Conservation (phyloP, 2,888 invertebrate genomes). For the Rhamphomyia laevipes region DNA sequence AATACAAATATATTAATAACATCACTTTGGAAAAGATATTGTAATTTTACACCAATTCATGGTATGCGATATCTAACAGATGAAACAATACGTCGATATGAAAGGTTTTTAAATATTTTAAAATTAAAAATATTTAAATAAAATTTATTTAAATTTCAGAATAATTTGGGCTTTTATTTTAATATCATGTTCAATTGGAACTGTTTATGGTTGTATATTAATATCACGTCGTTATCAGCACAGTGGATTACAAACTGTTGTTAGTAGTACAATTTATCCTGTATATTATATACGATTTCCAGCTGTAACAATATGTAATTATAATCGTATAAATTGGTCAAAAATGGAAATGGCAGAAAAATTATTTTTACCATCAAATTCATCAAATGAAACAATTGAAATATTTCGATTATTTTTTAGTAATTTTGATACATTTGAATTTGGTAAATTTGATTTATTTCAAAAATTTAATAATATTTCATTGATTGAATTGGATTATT, state of each 20-base stretch:
- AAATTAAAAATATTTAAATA: too few species aligned
- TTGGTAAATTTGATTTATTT: constrained; percentile 30
- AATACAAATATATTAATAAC: background rate
- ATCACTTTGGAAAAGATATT: constrained; percentile 25
- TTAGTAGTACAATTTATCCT: constrained; percentile 32
- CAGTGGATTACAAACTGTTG: constrained; percentile 30
- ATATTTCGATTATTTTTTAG: constrained; percentile 22
- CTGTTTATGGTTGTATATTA: constrained; percentile 27
- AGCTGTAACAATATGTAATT: constrained; percentile 30
- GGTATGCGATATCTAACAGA: constrained; percentile 31
- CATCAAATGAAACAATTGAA: constrained; percentile 17
- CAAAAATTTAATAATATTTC: constrained; percentile 9
- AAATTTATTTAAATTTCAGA: constrained; percentile 15
- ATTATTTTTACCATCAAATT: constrained; percentile 23
- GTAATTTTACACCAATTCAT: constrained; percentile 29
- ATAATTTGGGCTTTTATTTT: constrained; percentile 28
- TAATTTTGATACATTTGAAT: constrained; percentile 26
- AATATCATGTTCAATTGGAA: constrained; percentile 26
- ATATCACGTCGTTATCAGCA: constrained; percentile 29
- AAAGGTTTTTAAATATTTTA: constrained; percentile 20
- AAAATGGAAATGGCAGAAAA: constrained; percentile 23
- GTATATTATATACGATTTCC: constrained; percentile 30
- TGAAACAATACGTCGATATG: constrained; percentile 23
- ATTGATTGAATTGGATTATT: constrained; percentile 17
- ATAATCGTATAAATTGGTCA: constrained; percentile 32